Evolutionary conservation across 2,113 vertebrate genomes (phyloP), one percentile per base, ranked within the genome.

Genomic region (Myiozetetes cayanensis): DNA sequence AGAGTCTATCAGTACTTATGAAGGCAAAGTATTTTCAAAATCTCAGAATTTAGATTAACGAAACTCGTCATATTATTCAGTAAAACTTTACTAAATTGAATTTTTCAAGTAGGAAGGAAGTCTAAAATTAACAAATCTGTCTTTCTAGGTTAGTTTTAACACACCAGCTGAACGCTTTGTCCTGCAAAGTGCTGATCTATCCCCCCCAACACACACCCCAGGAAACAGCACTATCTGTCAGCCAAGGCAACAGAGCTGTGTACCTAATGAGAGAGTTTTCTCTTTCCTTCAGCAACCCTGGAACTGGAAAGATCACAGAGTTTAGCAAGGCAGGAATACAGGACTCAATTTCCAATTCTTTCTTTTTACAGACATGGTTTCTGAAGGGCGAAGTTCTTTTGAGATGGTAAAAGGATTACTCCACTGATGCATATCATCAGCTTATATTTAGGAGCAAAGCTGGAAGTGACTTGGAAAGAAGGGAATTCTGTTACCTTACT

Each of bases 401-500:
- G 47, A 67, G 46, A 58, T 75, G n/a, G 56, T 74, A 82, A 92
- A 97, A 96, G 86, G 87, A 97, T 97, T 98, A 84, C 78, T 96
- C 94, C 93, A 93, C 70, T 95, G 94, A 84, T 83, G 87, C 91
- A 83, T 95, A 89, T 97, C 93, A 97, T 97, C 95, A 97, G 91
- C 94, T 97, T 96, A 95, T 85, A 95, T 96, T 96, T 96, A 95
- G 81, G 59, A 94, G 81, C 53, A 41, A 22, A 96, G 82, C 86
- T 96, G 94, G 92, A 97, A 98, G 87, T 96, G 87, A 96, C 94
- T 97, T 95, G 95, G 91, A 98, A 97, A 97, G 96, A 96, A 94
- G 43, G 82, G 76, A 97, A 97, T 97, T 96, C 82, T 96, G 93
- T 97, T 97, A 97, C 96, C 95, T 96, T 96, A 91, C 91, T 98